phyloP scores from a whole-genome alignment of 1,140 invertebrate genomes.

The Bradynema listronoti region DNA sequence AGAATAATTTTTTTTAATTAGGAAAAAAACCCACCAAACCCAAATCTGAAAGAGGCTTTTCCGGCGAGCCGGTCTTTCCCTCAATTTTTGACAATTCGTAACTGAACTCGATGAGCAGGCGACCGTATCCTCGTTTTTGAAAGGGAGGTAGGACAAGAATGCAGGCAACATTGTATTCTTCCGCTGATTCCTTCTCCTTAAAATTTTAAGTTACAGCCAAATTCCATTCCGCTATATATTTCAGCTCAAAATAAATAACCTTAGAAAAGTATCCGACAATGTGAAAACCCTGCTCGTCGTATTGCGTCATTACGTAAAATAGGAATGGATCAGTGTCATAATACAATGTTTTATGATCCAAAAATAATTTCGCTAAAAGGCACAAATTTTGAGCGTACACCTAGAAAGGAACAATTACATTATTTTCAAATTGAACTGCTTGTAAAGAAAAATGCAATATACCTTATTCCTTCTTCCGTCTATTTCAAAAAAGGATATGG shows the following conservation, averaged over 20 bases:
- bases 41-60: slow-evolving; percentile 87
- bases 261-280: slow-evolving; percentile 99
- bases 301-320: slow-evolving; percentile 97
- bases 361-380: slow-evolving; percentile 57
- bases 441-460: no score
- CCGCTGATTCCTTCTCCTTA: slow-evolving; percentile 91
- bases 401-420: slow-evolving; percentile 65
- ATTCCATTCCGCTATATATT: no score
- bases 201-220: no score
- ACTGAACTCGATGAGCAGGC: slow-evolving; percentile 97
- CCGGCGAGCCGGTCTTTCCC: slow-evolving; percentile 88
- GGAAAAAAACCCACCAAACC: slow-evolving; percentile 83
- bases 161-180: slow-evolving; percentile 99
- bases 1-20: no score
- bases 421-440: slow-evolving; percentile 81
- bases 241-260: slow-evolving; percentile 42
- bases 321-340: slow-evolving; percentile 62
- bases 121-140: slow-evolving; percentile 96
- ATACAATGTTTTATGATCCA: slow-evolving; percentile 58
- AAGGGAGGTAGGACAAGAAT: slow-evolving; percentile 96
- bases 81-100: slow-evolving; percentile 94
- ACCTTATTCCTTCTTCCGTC: slow-evolving; percentile 95
- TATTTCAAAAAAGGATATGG: slow-evolving; percentile 97
- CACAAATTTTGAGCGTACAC: slow-evolving; percentile 57
- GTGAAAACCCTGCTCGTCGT: slow-evolving; percentile 67